These are phyloP conservation scores for Proctacanthus coquilletti DNA, from an alignment of 1,140 invertebrate species.

Conservation along the genomic window DNA sequence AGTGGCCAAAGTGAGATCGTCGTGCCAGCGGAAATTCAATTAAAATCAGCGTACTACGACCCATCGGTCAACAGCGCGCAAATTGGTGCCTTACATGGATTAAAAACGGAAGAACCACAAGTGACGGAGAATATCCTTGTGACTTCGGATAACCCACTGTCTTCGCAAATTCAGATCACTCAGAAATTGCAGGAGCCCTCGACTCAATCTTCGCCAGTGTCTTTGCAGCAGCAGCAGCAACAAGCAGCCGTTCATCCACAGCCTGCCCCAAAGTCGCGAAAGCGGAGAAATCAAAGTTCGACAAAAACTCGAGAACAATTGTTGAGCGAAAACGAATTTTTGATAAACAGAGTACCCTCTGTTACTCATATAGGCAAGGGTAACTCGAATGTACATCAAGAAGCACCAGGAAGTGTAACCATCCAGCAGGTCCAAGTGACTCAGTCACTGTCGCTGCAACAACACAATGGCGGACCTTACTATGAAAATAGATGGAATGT, in stretches of 20 bases:
- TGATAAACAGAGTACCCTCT: not conserved
- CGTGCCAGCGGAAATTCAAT: not conserved
- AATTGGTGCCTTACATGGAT: not conserved
- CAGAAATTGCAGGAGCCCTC: not conserved
- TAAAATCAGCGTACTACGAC: too few relatives aligned
- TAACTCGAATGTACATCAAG: not conserved
- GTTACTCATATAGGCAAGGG: not conserved
- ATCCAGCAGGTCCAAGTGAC: too few relatives aligned
- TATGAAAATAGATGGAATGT: not conserved
- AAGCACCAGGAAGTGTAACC: not conserved
- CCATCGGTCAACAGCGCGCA: not conserved
- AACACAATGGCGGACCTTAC: not conserved
- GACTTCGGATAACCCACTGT: not conserved
- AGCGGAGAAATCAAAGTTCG: not conserved
- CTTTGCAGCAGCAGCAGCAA: not conserved
- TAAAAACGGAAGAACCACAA: not conserved
- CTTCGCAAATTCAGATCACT: not conserved
- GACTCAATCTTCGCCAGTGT: too few relatives aligned
- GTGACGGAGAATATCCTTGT: not conserved
- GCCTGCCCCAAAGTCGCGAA: not conserved
- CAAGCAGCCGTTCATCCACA: slow-evolving; percentile 17
- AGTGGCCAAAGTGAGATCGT: not conserved
- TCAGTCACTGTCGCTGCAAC: too few relatives aligned
- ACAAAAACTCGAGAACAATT: not conserved
- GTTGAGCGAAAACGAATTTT: not conserved